phyloP scores from a whole-genome alignment of 2,888 invertebrate species.

The Pachydiplax longipennis region DNA sequence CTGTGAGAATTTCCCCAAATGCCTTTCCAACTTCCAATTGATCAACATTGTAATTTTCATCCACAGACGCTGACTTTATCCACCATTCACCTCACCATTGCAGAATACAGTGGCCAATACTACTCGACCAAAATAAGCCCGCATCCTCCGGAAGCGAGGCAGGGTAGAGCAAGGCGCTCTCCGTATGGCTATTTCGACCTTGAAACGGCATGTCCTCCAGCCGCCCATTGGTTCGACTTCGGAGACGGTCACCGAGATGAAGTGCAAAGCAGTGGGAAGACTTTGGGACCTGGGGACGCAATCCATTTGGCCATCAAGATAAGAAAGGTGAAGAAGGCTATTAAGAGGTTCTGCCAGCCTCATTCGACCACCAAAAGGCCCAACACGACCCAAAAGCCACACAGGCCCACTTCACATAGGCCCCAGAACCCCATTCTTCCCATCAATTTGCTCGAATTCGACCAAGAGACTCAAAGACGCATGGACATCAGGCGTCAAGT shows the following conservation, averaged over 20 bases:
- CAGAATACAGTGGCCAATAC: too few species aligned
- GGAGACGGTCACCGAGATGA: not conserved
- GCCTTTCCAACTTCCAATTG: too few species aligned
- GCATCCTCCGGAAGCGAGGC: not conserved
- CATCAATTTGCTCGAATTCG: not conserved
- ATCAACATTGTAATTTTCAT: too few species aligned
- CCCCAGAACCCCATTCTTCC: not conserved
- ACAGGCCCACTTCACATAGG: not conserved
- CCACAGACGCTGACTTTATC: too few species aligned
- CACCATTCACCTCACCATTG: too few species aligned
- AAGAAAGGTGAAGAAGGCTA: not conserved
- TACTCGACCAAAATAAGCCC: too few species aligned
- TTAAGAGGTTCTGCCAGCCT: not conserved
- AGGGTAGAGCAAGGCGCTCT: not conserved
- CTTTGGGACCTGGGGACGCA: not conserved
- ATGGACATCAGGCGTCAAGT: not conserved
- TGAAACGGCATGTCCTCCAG: not conserved
- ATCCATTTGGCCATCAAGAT: slow-evolving; percentile 3
- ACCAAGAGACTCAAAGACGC: not conserved
- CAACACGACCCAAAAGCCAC: not conserved
- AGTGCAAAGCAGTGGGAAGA: not conserved
- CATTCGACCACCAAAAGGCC: not conserved
- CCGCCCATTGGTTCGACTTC: not conserved
- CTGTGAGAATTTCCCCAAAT: too few species aligned
- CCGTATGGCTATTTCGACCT: not conserved